Conservation (phyloP, 2,797 vertebrate species). For the Pseudomugil tenellus region DNA sequence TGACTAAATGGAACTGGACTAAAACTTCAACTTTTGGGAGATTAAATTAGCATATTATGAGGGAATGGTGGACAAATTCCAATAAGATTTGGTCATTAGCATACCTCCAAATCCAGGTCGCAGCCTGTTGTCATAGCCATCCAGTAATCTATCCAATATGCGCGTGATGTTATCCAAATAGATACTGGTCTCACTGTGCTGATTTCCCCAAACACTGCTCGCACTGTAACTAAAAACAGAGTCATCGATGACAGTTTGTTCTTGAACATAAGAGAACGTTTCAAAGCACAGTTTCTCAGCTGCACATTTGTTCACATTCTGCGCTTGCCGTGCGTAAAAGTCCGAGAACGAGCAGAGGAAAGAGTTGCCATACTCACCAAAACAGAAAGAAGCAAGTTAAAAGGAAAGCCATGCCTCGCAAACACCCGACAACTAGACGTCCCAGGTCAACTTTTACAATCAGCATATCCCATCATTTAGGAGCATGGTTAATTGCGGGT, state of each 20-base stretch:
- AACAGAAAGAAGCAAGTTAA: slow-evolving; percentile 85
- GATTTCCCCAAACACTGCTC: slow-evolving; percentile 77
- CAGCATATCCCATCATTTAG: slow-evolving; percentile 77
- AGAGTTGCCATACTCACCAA: slow-evolving; percentile 86
- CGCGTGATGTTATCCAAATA: slow-evolving; percentile 94
- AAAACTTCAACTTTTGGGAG: slow-evolving; percentile 49
- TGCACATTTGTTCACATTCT: slow-evolving; percentile 23
- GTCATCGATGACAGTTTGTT: slow-evolving; percentile 13
- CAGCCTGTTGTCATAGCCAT: slow-evolving; percentile 96
- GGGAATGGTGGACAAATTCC: background rate
- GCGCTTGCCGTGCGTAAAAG: slow-evolving; percentile 70
- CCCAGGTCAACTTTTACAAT: slow-evolving; percentile 81
- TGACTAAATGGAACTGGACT: slow-evolving; percentile 9
- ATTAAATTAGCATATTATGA: background rate
- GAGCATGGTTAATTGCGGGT: slow-evolving; percentile 61
- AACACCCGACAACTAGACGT: slow-evolving; percentile 64
- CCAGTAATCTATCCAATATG: slow-evolving; percentile 92
- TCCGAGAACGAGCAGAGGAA: slow-evolving; percentile 54
- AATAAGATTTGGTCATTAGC: slow-evolving; percentile 21
- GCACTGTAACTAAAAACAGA: slow-evolving; percentile 78
- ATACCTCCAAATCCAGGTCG: slow-evolving; percentile 95
- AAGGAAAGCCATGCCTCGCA: slow-evolving; percentile 86
- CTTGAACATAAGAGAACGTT: slow-evolving; percentile 4
- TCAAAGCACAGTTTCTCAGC: slow-evolving; percentile 33
- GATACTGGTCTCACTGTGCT: slow-evolving; percentile 78